Evolutionary conservation across 2,888 invertebrate species (phyloP), one percentile per base, ranked within the genome.

Genomic region (Taphrorychus bicolor): DNA sequence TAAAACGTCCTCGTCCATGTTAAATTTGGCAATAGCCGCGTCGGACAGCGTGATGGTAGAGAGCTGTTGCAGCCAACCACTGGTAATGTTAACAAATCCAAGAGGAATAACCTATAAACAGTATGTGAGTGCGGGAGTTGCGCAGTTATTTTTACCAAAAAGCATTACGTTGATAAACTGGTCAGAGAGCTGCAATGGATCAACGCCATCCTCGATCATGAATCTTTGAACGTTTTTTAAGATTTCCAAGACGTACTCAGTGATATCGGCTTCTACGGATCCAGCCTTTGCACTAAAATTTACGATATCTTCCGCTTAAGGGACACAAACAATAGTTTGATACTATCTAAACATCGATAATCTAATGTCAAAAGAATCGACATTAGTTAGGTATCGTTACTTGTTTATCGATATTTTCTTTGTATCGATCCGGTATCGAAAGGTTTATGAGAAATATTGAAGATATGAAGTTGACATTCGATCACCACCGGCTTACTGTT

Each of bases 1-100:
- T 21, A 75, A 18, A 32, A 56, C 69, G n/a, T 67, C 72, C 2
- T 68, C 62, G 4, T 52, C 16, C 1, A 64, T 58, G 56, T 69
- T 66, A 60, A 75, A 74, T 19, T 5, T 66, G n/a, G 73, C 49
- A 4, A 66, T 59, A 69, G 85, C 85, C 73, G 86, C 83, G 0
- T 84, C 84, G 49, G 81, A 81, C 24, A 86, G 83, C 3, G 73
- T 75, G 0, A 86, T 80, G 59, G 85, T 84, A 4, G 82, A 80
- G 9, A 86, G 73, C 3, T 86, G 85, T 5, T 82, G 81, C 81
- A 86, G 81, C 74, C 78, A 76, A 1, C 87, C 86, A 66, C 84
- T 77, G 59, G 82, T 79, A 68, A 87, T 78, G 66, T 79, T 82
- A 9, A 59, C n/a, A 1, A 11, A 22, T 16, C 48, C 49, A 11